Evolutionary conservation across 2,888 invertebrate genomes (phyloP).

Genomic region (Anoplius nigerrimus): DNA sequence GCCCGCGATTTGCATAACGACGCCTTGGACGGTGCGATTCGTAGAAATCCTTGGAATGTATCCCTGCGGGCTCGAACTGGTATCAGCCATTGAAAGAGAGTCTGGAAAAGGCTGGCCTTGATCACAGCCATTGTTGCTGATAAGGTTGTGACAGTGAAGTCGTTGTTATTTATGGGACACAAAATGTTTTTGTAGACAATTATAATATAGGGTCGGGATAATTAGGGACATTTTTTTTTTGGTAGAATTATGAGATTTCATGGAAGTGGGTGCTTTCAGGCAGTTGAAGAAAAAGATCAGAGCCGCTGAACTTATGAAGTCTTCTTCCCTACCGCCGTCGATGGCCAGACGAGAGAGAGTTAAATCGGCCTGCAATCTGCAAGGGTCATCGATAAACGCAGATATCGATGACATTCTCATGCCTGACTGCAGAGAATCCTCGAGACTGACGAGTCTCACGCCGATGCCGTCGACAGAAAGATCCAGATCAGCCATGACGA

Average conservation of each 20-base stretch:
- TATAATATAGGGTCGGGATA: too few relatives aligned
- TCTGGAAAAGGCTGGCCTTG: too few relatives aligned
- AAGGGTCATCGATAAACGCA: slow-evolving; percentile 44
- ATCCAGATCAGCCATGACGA: slow-evolving; percentile 64
- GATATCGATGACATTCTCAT: slow-evolving; percentile 31
- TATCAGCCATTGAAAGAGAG: too few relatives aligned
- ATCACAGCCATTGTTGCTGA: too few relatives aligned
- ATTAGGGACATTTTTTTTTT: too few relatives aligned
- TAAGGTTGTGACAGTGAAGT: too few relatives aligned
- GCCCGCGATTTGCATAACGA: too few relatives aligned
- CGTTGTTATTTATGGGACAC: too few relatives aligned
- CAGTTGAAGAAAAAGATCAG: slow-evolving; percentile 81
- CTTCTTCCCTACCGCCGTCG: slow-evolving; percentile 81
- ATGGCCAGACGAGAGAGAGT: slow-evolving; percentile 81
- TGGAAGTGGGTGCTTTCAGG: slow-evolving; percentile 35
- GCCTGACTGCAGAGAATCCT: slow-evolving; percentile 12
- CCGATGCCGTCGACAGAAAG: slow-evolving; percentile 62
- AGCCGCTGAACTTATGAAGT: slow-evolving; percentile 82
- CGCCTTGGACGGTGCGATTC: too few relatives aligned
- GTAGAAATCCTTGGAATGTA: too few relatives aligned
- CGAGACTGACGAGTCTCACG: slow-evolving; percentile 10
- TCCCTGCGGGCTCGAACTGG: too few relatives aligned
- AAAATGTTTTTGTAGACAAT: too few relatives aligned
- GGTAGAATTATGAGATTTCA: slow-evolving; percentile 1
- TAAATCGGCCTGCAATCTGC: slow-evolving; percentile 54